Evolutionary conservation across 2,113 vertebrate species (phyloP), one percentile per base, ranked within the genome.

Genomic region (Chrysochloris asiatica): DNA sequence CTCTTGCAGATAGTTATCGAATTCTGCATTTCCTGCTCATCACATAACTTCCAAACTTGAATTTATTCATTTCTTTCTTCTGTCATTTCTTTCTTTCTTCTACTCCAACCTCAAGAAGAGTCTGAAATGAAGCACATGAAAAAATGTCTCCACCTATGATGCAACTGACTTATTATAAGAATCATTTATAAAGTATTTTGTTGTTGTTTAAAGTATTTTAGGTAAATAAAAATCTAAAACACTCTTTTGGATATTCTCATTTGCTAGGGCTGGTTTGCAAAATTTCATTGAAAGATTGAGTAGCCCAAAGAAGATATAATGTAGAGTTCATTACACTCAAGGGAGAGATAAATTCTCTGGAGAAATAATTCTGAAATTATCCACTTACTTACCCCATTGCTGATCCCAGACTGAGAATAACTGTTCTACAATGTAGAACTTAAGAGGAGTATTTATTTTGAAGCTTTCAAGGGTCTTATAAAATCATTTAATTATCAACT

Each of bases 361-460:
- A 48, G 41, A 28, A 11, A 24, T 50, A 26, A 21, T 48, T 24
- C 17, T 43, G 10, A 33, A 33, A 38, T 22, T 4, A 12, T 4
- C 56, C 28, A 28, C 21, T 50, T 12, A n/a, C 26, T 6, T 17
- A 43, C 17, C 30, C 21, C 5, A 8, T 22, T 72, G 56, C 43
- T 8, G n/a, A 38, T 61, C 59, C 1, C 10, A 21, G 43, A 22
- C 3, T 33, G 50, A 38, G 17, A 86, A 24, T n/a, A 17, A 43
- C 0, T 0, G 5, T 38, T 14, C 47, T 8, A 47, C 41, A 38
- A 28, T 17, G 16, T 16, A 22, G 54, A 50, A 54, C 7, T 14
- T 14, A 61, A 48, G 10, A 73, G 24, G n/a, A 30, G 69, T 21
- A 52, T 61, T 84, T 45, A 21, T 36, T 63, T 67, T 61, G 28